Evolutionary conservation across 2,888 invertebrate species (phyloP), one percentile per base, ranked within the genome.

Genomic region (Tachina fera): DNA sequence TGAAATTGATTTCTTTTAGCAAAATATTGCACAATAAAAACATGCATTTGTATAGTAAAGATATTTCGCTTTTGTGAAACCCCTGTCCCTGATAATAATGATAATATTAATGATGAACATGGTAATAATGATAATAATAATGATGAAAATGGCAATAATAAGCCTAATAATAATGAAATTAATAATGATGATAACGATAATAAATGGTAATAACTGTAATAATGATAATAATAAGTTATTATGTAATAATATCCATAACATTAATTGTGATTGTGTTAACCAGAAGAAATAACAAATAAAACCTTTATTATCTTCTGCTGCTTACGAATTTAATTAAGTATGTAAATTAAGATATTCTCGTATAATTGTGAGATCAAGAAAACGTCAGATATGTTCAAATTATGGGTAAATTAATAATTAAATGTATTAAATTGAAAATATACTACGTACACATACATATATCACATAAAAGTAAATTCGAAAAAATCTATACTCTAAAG

Each of bases 281-380:
- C 49, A 77, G 68, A 70, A 68, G 77, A 68, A 68, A 43, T 49
- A 60, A 51, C 13, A 16, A 31, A 60, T 22, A 68, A 2, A 45
- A 68, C 49, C 51, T 68, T 60, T 58, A 47, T 77, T 77, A 31
- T 77, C 77, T 68, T 68, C 77, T 77, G 68, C n/a, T 68, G 49
- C 68, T 77, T 77, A 77, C 77, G 77, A 77, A 77, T 77, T 77
- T 77, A 77, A 70, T 68, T 77, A 68, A 68, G n/a, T 77, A 68
- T 60, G n/a, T 51, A 60, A 77, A 68, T 67, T 58, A 60, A 77
- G 68, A 19, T 77, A 58, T 77, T 67, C 56, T 68, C 60, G 14
- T 77, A 60, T 68, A 77, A 77, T 68, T 77, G 68, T 77, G 68
- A 70, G 60, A 70, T 77, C 68, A 77, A 68, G 49, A 77, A 31